Evolutionary conservation across 2,888 invertebrate species (phyloP), one percentile per base, ranked within the genome.

Genomic region (Zhuqinia jingwanae): DNA sequence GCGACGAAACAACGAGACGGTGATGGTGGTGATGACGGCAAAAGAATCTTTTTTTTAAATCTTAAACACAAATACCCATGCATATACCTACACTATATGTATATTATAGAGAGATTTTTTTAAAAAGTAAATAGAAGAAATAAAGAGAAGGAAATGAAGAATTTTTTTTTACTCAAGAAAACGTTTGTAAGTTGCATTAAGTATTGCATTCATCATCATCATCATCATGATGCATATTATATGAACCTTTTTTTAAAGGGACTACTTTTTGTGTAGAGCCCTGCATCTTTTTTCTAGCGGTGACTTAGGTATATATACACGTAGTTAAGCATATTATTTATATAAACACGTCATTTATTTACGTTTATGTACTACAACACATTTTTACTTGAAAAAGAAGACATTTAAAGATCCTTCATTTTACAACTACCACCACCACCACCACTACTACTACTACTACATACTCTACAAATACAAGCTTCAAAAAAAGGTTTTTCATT

Each of bases 1-100:
- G 58, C 56, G 47, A 60, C 47, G 53, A 68, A n/a, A 36, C 36
- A 36, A 36, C 36, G 8, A 36, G 8, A 36, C 36, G 8, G 36
- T 36, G 36, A 8, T 45, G 81, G 56, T 82, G 58, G 82, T 75
- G 82, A 70, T 82, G 82, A 82, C 56, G 56, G 78, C 15, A 45
- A 65, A 27, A 77, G 47, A n/a, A 1, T 6, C 3, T 25, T 30
- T 76, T 13, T 36, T n/a, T n/a, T n/a, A 25, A 56, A 60, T 58
- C 47, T 47, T 27, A 78, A 63, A 25, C 47, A 27, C 20, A n/a
- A 58, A 76, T 30, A 36, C 36, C n/a, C n/a, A n/a, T n/a, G n/a
- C n/a, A n/a, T n/a, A n/a, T n/a, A n/a, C n/a, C n/a, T n/a, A n/a
- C n/a, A n/a, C n/a, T n/a, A n/a, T n/a, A n/a, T n/a, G 36, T 36